These are phyloP conservation scores for Platalea minor DNA, from an alignment of 2,797 vertebrate species.

Conservation along the genomic window DNA sequence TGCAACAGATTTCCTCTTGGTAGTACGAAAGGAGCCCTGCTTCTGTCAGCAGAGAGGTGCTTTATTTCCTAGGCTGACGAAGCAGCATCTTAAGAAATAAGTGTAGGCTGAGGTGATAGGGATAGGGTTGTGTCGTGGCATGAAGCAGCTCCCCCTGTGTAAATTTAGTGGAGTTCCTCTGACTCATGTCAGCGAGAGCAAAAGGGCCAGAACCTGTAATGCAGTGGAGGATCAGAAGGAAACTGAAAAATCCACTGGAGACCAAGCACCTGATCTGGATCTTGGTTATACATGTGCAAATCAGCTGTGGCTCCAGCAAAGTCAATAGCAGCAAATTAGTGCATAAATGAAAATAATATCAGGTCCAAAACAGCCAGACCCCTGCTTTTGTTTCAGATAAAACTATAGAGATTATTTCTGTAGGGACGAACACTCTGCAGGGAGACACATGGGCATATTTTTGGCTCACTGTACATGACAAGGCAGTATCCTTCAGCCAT, in stretches of 20 bases:
- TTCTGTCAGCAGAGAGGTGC: not conserved
- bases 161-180: not conserved
- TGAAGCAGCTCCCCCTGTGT: not conserved
- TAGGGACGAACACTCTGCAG: not conserved
- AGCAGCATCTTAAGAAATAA: not conserved
- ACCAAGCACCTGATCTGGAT: not conserved
- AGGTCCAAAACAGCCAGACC: not conserved
- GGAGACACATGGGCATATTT: not conserved
- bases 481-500: not conserved
- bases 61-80: not conserved
- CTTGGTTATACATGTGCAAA: rapidly evolving
- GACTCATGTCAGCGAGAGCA: not conserved
- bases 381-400: not conserved
- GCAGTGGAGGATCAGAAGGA: not conserved
- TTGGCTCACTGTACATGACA: not conserved
- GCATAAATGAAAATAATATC: not conserved
- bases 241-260: not conserved
- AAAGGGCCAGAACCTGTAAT: not conserved
- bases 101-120: not conserved
- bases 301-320: not conserved
- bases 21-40: not conserved
- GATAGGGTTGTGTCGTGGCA: not conserved
- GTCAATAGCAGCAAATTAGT: not conserved
- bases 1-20: not conserved
- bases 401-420: not conserved